These are phyloP conservation scores for Phalacrocorax pelagicus DNA, from an alignment of 2,113 vertebrate genomes.

Conservation along the genomic window DNA sequence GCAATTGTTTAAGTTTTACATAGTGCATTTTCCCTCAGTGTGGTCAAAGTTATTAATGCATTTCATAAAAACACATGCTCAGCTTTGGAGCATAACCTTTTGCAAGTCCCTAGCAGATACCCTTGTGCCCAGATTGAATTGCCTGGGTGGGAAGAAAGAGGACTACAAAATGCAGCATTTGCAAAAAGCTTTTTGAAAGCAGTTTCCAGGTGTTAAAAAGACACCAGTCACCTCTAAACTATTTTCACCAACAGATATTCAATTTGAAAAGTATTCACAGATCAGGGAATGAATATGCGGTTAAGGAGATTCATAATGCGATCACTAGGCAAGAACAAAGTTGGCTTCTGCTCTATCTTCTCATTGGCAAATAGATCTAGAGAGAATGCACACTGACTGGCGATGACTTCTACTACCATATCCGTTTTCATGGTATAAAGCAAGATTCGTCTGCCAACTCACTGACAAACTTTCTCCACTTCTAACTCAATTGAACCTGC, in stretches of 20 bases:
- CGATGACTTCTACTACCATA: background rate
- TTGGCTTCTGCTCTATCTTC: background rate
- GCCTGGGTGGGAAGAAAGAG: background rate
- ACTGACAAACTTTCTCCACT: slow-evolving; percentile 42
- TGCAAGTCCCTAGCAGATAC: background rate
- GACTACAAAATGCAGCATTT: background rate
- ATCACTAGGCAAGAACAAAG: background rate
- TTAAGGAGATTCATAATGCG: background rate
- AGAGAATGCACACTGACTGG: background rate
- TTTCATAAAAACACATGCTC: slow-evolving; percentile 2
- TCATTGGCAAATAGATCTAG: background rate
- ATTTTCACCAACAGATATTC: background rate
- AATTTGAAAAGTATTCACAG: background rate
- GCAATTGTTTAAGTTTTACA: background rate
- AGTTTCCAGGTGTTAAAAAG: slow-evolving; percentile 14
- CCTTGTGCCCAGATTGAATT: background rate
- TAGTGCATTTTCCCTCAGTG: background rate
- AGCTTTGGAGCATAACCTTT: background rate
- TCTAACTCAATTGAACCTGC: slow-evolving; percentile 6
- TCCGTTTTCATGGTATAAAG: slow-evolving; percentile 18
- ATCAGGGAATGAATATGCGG: background rate
- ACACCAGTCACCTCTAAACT: slow-evolving; percentile 7
- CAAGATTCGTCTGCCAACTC: slow-evolving; percentile 37
- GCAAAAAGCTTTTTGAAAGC: background rate
- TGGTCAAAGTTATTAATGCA: background rate